These are phyloP conservation scores for Acronicta psi DNA, from an alignment of 2,888 invertebrate genomes.

Conservation along the genomic window DNA sequence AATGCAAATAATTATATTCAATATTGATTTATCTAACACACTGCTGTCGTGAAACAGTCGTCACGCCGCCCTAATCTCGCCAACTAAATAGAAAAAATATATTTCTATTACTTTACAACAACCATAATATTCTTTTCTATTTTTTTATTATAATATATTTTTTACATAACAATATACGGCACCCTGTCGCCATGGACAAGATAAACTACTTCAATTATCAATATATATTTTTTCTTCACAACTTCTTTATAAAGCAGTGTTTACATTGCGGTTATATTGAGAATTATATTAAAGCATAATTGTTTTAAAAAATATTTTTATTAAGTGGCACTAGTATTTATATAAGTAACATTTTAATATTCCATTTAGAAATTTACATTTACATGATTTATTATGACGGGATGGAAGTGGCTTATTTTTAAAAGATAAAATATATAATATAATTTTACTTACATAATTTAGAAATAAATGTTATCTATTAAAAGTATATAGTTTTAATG, in stretches of 20 bases:
- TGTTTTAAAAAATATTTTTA: slow-evolving; percentile 41
- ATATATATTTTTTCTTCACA: slow-evolving; percentile 60
- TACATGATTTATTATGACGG: slow-evolving; percentile 52
- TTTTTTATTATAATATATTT: slow-evolving; percentile 54
- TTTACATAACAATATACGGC: slow-evolving; percentile 59
- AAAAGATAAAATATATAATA: slow-evolving; percentile 10
- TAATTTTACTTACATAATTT: slow-evolving; percentile 31
- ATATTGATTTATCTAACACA: slow-evolving; percentile 50
- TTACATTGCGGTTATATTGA: slow-evolving; percentile 51
- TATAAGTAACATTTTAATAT: slow-evolving; percentile 48
- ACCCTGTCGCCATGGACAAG: slow-evolving; percentile 68
- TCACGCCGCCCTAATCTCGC: slow-evolving; percentile 49
- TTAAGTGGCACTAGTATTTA: slow-evolving; percentile 57
- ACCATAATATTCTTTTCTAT: slow-evolving; percentile 65
- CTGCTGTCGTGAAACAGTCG: slow-evolving; percentile 24
- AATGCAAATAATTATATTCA: slow-evolving; percentile 40
- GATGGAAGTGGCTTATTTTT: slow-evolving; percentile 45
- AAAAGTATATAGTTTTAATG: slow-evolving; percentile 10
- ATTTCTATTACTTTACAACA: slow-evolving; percentile 76
- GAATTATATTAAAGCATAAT: slow-evolving; percentile 52
- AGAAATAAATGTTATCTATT: slow-evolving; percentile 6
- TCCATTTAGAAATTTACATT: slow-evolving; percentile 48
- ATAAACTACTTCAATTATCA: slow-evolving; percentile 44
- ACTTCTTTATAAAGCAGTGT: slow-evolving; percentile 64
- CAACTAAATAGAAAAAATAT: slow-evolving; percentile 79